A percentile compares a stretch with the other conserved stretches of the same genome.
These are phyloP conservation scores for Drosophila chauvacae DNA, from an alignment of 1,140 invertebrate genomes.

Conservation along the genomic window DNA sequence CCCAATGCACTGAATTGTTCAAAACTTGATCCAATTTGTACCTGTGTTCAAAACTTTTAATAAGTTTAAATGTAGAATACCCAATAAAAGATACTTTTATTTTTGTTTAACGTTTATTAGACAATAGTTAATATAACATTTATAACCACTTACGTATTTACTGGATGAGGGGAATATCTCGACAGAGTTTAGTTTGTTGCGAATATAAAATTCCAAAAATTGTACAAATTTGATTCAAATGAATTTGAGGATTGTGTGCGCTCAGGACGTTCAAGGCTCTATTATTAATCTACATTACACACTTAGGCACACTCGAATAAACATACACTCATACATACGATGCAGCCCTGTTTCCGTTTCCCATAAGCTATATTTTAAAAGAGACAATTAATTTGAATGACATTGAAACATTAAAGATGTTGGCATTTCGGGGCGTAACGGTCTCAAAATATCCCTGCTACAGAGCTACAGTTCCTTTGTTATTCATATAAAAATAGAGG, in stretches of 20 bases:
- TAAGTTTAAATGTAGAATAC: not conserved
- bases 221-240: constrained; percentile 46
- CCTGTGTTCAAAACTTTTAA: not conserved
- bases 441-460: not conserved
- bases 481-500: constrained; percentile 26
- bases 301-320: constrained; percentile 12
- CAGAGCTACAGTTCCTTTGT: not conserved
- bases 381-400: not conserved
- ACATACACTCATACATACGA: constrained; percentile 12
- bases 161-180: constrained; percentile 39
- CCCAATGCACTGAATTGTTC: not conserved
- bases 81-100: not conserved
- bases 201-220: constrained; percentile 44
- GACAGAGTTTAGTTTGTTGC: constrained; percentile 31
- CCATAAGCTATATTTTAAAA: not conserved
- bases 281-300: constrained; percentile 35
- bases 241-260: constrained; percentile 22
- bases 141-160: constrained; percentile 57
- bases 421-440: not conserved
- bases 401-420: not conserved
- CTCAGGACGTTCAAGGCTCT: constrained; percentile 21
- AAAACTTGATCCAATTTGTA: too few relatives aligned
- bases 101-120: constrained; percentile 59
- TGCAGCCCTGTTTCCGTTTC: not conserved
- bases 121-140: constrained; percentile 61